These are phyloP conservation scores for Andrena minutula DNA, from an alignment of 2,888 invertebrate genomes.

Conservation along the genomic window DNA sequence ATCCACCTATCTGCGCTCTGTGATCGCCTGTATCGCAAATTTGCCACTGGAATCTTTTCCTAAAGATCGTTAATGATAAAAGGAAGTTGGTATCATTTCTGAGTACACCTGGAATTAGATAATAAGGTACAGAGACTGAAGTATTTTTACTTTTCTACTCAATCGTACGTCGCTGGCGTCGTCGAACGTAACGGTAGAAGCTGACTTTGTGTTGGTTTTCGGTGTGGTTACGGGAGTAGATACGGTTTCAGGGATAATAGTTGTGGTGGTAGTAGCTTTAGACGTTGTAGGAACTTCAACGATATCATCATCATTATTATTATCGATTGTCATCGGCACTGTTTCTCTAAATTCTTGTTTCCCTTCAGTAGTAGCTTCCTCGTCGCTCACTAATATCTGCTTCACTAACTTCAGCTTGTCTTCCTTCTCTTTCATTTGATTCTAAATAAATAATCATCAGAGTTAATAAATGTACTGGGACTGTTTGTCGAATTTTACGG, in stretches of 20 bases:
- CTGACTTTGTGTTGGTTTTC: not conserved
- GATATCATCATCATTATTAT: not conserved
- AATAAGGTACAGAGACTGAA: not conserved
- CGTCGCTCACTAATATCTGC: slow-evolving; percentile 86
- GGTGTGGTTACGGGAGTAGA: not conserved
- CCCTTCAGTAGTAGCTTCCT: not conserved
- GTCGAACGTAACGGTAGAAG: slow-evolving; percentile 13
- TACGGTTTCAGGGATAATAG: not conserved
- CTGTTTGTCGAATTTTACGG: too few species aligned
- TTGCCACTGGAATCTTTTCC: slow-evolving; percentile 89
- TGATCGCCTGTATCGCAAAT: slow-evolving; percentile 92
- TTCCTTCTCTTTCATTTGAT: slow-evolving; percentile 87
- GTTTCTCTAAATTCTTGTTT: slow-evolving; percentile 28
- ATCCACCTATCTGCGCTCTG: slow-evolving; percentile 94
- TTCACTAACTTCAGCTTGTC: slow-evolving; percentile 88
- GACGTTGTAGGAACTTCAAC: slow-evolving; percentile 12
- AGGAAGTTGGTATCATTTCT: too few species aligned
- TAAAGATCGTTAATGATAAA: slow-evolving; percentile 72
- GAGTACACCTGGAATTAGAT: not conserved
- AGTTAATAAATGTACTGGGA: too few species aligned
- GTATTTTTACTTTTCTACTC: slow-evolving; percentile 44
- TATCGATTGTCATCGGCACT: slow-evolving; percentile 5
- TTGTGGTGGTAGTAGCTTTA: not conserved
- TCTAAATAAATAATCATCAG: slow-evolving; percentile 72
- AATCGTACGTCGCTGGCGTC: slow-evolving; percentile 14